These are phyloP conservation scores for Penaeus chinensis DNA, from an alignment of 1,140 invertebrate genomes.

Conservation along the genomic window DNA sequence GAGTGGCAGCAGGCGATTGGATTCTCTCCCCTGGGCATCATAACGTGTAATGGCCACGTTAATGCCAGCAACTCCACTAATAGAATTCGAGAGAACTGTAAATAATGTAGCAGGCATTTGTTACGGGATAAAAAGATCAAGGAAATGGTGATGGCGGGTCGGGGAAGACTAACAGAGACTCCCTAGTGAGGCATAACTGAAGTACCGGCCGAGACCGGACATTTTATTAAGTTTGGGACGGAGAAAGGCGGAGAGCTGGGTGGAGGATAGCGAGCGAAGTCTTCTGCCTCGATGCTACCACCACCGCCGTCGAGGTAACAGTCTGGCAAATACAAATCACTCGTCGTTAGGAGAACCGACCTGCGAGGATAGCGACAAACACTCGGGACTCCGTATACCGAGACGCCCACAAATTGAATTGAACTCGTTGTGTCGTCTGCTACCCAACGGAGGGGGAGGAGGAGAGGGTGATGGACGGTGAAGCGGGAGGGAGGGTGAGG, in stretches of 20 bases:
- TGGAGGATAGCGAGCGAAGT: slow-evolving; percentile 31
- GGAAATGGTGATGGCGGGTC: slow-evolving; percentile 59
- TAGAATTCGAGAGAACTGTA: slow-evolving; percentile 62
- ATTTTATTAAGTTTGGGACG: slow-evolving; percentile 62
- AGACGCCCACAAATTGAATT: slow-evolving; percentile 60
- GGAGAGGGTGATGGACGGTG: neutral
- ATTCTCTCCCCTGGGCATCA: slow-evolving; percentile 57
- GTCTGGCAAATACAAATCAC: slow-evolving; percentile 58
- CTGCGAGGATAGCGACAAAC: slow-evolving; percentile 55
- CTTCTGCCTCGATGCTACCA: slow-evolving; percentile 15
- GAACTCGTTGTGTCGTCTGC: slow-evolving; percentile 54
- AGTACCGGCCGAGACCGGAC: slow-evolving; percentile 30
- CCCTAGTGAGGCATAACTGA: slow-evolving; percentile 52
- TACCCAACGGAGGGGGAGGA: slow-evolving; percentile 1
- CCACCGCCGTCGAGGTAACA: slow-evolving; percentile 40
- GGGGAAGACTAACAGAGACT: slow-evolving; percentile 50
- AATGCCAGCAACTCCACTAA: slow-evolving; percentile 63
- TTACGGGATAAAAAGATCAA: slow-evolving; percentile 62
- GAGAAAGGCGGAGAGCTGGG: neutral
- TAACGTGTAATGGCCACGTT: slow-evolving; percentile 62
- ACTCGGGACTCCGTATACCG: slow-evolving; percentile 50
- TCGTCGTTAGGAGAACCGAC: slow-evolving; percentile 59
- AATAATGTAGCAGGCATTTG: slow-evolving; percentile 62
- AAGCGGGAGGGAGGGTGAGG: neutral
- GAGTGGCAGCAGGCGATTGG: slow-evolving; percentile 62